phyloP scores from a whole-genome alignment of 2,113 vertebrate species.

The Dipodomys stephensi region DNA sequence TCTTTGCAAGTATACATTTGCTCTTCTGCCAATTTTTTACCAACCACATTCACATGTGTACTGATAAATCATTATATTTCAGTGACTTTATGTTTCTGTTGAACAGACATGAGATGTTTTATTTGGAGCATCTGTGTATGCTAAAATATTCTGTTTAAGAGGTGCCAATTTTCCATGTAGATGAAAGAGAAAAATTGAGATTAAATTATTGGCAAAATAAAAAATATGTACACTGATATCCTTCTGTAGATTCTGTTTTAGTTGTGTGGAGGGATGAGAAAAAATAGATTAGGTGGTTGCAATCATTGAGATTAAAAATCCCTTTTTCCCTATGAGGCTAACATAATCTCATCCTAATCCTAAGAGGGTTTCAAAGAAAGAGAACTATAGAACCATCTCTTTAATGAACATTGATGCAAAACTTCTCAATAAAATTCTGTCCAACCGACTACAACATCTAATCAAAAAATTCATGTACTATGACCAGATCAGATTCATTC shows the following conservation, averaged over 20 bases:
- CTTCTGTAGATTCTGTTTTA: conserved; percentile 44
- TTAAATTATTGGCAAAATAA: conserved; percentile 52
- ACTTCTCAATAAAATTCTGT: too few species aligned
- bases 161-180: conserved; percentile 56
- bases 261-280: background rate
- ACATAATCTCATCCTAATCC: too few species aligned
- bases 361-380: too few species aligned
- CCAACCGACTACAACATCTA: too few species aligned
- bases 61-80: conserved; percentile 83
- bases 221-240: background rate
- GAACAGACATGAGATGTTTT: conserved; percentile 69
- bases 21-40: conserved; percentile 77
- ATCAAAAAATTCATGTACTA: too few species aligned
- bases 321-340: background rate
- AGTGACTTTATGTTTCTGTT: conserved; percentile 80
- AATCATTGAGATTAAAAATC: background rate
- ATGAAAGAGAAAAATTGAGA: conserved; percentile 39
- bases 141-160: conserved; percentile 77
- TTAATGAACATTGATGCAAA: too few species aligned
- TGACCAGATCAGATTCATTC: too few species aligned
- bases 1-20: conserved; percentile 69
- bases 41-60: conserved; percentile 75
- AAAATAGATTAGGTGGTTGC: background rate
- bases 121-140: conserved; percentile 78
- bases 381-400: too few species aligned